Conservation (phyloP, 2,797 vertebrate genomes). For the Argentina silus region DNA sequence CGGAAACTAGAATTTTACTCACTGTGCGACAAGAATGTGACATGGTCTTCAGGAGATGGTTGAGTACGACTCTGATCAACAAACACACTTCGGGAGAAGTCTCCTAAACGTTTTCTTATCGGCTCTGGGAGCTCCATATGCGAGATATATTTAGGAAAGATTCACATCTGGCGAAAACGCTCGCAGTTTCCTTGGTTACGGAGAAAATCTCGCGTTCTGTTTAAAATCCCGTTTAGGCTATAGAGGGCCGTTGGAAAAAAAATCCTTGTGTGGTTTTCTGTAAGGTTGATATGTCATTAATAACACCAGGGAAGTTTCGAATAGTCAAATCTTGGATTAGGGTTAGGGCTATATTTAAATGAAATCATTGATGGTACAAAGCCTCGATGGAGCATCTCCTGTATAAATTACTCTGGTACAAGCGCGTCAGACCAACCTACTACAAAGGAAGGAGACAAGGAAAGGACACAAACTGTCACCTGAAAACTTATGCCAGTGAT, state of each 20-base stretch:
- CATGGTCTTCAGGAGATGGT: constrained; percentile 46
- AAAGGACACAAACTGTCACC: not conserved
- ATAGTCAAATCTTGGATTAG: too few relatives aligned
- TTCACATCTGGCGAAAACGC: not conserved
- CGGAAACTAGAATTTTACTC: constrained; percentile 14
- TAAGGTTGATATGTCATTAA: too few relatives aligned
- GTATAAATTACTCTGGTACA: not conserved
- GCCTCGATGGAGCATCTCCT: too few relatives aligned
- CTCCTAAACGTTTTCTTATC: constrained; percentile 72
- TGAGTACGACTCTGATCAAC: constrained; percentile 65
- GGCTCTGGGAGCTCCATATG: constrained; percentile 76
- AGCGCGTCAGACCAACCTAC: not conserved
- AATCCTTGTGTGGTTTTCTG: not conserved
- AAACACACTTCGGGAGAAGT: constrained; percentile 78
- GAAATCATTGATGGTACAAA: too few relatives aligned
- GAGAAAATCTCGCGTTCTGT: constrained; percentile 38
- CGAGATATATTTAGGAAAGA: not conserved
- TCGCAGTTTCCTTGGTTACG: constrained; percentile 60
- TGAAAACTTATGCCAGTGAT: not conserved
- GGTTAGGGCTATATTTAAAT: too few relatives aligned
- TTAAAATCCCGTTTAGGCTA: not conserved
- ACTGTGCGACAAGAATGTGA: constrained; percentile 63
- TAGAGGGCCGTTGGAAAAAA: not conserved
- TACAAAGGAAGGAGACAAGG: not conserved
- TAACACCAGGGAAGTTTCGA: too few relatives aligned